Base-by-base conservation (phyloP, 2,113 vertebrate species). In the Cyrtonyx montezumae region DNA sequence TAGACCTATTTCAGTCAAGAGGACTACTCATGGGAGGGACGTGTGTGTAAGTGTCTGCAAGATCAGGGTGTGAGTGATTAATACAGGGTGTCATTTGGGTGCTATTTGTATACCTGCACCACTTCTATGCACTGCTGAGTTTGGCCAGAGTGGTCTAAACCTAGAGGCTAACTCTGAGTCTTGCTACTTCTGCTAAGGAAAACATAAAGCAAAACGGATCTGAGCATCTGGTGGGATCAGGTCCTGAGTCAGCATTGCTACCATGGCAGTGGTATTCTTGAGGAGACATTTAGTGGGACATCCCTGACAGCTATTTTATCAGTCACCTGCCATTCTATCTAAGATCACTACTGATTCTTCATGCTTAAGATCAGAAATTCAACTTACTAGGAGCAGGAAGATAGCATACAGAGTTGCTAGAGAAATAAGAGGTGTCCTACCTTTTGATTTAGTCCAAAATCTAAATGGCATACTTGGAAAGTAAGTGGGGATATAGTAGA, bases 401-500 rank as follows among this genome's bases (percentile, higher is more conserved):
- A 62, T 4, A 87, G 58, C 49, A 20, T 49, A 49, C 8, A 21
- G 67, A 89, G 23, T 63, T 78, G 37, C 37, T 88, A 91, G 51
- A 78, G 40, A 91, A 91, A 40, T 61, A 89, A 59, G 91, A 61
- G 32, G 25, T 79, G 19, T 77, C 75, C 26, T 67, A 13, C 59
- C 67, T 91, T 84, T 95, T 90, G 46, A 15, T 32, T 84, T 55
- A 90, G 62, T 84, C 83, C 55, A 65, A 95, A 74, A 77, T 26
- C 28, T n/a, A 80, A 74, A 69, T 42, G 69, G 55, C 53, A 20
- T 65, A 73, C 55, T 84, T 65, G 56, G 93, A 93, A 92, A 87
- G 78, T 53, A 85, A 93, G 86, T 22, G 87, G 96, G 91, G 90
- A 96, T 95, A 86, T 87, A 85, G 62, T 73, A 82, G 70, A 92